A percentile compares a stretch with the other conserved stretches of the same genome.
Evolutionary conservation across 1,140 invertebrate species (phyloP).

Genomic region (Achroia grisella): DNA sequence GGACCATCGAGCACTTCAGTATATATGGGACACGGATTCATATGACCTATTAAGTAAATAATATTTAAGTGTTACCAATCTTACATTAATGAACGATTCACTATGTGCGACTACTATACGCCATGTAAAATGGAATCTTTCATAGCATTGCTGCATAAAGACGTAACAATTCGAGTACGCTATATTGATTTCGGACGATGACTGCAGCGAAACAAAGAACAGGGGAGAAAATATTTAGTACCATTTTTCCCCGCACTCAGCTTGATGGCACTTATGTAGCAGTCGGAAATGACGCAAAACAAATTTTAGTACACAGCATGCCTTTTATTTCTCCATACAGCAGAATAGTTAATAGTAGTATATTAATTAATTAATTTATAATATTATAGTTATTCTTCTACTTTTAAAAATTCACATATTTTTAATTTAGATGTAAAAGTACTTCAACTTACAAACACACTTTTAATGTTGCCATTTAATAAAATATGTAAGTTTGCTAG

Average conservation of each 20-base stretch:
- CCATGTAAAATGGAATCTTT: slow-evolving; percentile 70
- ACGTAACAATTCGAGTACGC: slow-evolving; percentile 65
- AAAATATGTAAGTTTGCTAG: too few relatives aligned
- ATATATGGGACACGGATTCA: slow-evolving; percentile 59
- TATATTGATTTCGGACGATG: slow-evolving; percentile 67
- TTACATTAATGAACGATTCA: slow-evolving; percentile 74
- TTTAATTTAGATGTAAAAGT: too few relatives aligned
- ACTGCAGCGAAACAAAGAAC: slow-evolving; percentile 57
- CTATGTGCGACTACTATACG: slow-evolving; percentile 74
- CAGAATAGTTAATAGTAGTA: too few relatives aligned
- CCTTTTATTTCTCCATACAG: too few relatives aligned
- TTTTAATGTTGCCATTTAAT: too few relatives aligned
- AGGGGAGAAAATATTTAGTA: slow-evolving; percentile 50
- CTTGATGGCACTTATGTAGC: slow-evolving; percentile 27
- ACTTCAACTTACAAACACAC: too few relatives aligned
- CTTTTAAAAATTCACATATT: too few relatives aligned
- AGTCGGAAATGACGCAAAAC: slow-evolving; percentile 1
- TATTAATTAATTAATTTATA: too few relatives aligned
- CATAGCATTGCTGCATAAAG: slow-evolving; percentile 74
- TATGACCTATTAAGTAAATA: slow-evolving; percentile 66
- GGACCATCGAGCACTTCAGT: slow-evolving; percentile 60
- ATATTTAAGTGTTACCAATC: slow-evolving; percentile 73
- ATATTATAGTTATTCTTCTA: too few relatives aligned
- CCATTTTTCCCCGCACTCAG: slow-evolving; percentile 26
- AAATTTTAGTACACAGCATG: too few relatives aligned